Conservation (phyloP, 2,888 invertebrate genomes). For the Sphaerophoria taeniata region DNA sequence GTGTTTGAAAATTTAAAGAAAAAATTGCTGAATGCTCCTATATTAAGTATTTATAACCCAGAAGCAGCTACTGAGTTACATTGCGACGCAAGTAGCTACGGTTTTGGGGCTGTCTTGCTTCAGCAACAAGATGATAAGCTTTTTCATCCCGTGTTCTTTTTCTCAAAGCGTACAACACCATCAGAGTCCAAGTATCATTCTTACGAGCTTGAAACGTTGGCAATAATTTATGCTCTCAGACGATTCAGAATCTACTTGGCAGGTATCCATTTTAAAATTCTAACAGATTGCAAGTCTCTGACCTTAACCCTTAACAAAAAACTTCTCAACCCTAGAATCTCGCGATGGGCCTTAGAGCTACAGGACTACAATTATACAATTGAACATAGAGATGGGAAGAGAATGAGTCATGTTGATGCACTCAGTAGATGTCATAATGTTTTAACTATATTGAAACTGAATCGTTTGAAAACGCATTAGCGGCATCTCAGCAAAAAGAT, state of each 20-base stretch:
- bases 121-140: constrained; percentile 49
- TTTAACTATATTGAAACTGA: constrained; percentile 37
- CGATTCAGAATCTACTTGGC: constrained; percentile 34
- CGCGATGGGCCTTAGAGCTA: constrained; percentile 73
- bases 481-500: constrained; percentile 63
- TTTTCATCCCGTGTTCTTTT: constrained; percentile 47
- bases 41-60: constrained; percentile 76
- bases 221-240: constrained; percentile 76
- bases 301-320: constrained; percentile 19
- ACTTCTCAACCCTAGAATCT: constrained; percentile 39
- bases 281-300: constrained; percentile 71
- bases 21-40: constrained; percentile 40
- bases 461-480: constrained; percentile 52
- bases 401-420: constrained; percentile 78
- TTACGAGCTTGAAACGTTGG: constrained; percentile 77
- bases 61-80: constrained; percentile 76
- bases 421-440: constrained; percentile 75
- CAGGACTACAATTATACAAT: constrained; percentile 74
- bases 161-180: constrained; percentile 75
- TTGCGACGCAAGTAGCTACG: constrained; percentile 75
- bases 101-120: constrained; percentile 76
- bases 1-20: no score
- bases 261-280: constrained; percentile 75
- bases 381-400: constrained; percentile 66
- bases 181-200: constrained; percentile 76